These are phyloP conservation scores for Brachionus rotundiformis DNA, from an alignment of 1,140 invertebrate species.

Conservation along the genomic window DNA sequence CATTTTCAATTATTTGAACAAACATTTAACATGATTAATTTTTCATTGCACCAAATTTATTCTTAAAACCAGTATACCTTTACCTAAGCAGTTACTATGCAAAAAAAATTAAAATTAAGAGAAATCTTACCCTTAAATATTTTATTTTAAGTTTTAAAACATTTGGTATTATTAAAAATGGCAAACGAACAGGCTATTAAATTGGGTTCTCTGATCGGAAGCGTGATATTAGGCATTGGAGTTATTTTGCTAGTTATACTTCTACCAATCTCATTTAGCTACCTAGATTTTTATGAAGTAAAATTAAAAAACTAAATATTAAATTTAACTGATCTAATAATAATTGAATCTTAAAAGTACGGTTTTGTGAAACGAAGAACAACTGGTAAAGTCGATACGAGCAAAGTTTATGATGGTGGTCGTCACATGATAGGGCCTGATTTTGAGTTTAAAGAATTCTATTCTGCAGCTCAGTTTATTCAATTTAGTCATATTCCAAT, in stretches of 20 bases:
- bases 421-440: constrained; percentile 57
- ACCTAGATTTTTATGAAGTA: constrained; percentile 55
- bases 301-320: neutral
- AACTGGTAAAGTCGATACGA: constrained; percentile 55
- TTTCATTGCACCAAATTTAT: neutral
- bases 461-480: constrained; percentile 55
- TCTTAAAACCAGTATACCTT: neutral
- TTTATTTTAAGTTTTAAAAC: neutral
- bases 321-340: neutral
- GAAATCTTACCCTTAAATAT: neutral
- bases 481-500: constrained; percentile 54
- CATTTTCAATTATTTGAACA: neutral
- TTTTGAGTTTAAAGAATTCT: constrained; percentile 56
- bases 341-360: constrained; percentile 53
- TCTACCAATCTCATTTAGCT: constrained; percentile 54
- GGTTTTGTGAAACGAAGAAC: constrained; percentile 56
- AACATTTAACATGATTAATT: neutral
- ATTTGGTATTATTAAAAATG: constrained; percentile 38
- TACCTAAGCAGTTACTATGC: neutral
- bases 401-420: constrained; percentile 54
- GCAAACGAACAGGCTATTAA: neutral
- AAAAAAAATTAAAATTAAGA: neutral
- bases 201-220: neutral
- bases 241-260: constrained; percentile 52
- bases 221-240: neutral